Base-by-base conservation (phyloP, 2,888 invertebrate species). In the Xestoiulus laeticollis region DNA sequence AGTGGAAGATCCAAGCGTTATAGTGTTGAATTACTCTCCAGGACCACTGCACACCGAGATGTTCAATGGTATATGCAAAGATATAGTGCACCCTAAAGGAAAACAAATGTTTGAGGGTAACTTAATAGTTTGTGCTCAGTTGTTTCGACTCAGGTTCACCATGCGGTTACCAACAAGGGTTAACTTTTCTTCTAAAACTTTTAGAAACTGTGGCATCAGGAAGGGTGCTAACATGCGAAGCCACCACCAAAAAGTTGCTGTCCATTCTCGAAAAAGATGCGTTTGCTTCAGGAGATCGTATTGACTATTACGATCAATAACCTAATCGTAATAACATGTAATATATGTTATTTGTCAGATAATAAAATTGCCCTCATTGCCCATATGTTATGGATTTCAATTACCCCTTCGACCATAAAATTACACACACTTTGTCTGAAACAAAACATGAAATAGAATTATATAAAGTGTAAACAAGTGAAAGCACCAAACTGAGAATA, bases 41-140 rank as follows among this genome's bases (percentile, higher is more conserved):
- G 98, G 98, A 19, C 97, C 98, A 0, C 96, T 98, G 1, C 95
- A 96, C 90, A 99, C 98, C 0, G 95, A 96, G 87, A 98, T 99
- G 98, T 83, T 84, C 14, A 22, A 87, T 30, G 38, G 48, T 32
- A 43, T 87, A 16, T 33, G 44, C 48, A 44, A 83, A 38, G 44
- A 87, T 4, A 43, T 87, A 68, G 87, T 38, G 12, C 87, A 87
- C n/a, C 87, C 87, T 10, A 30, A 78, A 22, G 87, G 38, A 68
- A 87, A 87, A 30, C n/a, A 87, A 32, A 14, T 12, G 38, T 78
- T 87, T 38, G 33, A n/a, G 32, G 43, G 87, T 78, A 78, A 38
- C 6, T 0, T 19, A 33, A n/a, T 68, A 12, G 16, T 86, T 86
- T 53, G 26, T 53, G n/a, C 8, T 26, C n/a, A 1, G 22, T 16